A percentile compares a stretch with the other conserved stretches of the same genome.
Evolutionary conservation across 2,888 invertebrate genomes (phyloP).

Genomic region (Drosophila paracracens): DNA sequence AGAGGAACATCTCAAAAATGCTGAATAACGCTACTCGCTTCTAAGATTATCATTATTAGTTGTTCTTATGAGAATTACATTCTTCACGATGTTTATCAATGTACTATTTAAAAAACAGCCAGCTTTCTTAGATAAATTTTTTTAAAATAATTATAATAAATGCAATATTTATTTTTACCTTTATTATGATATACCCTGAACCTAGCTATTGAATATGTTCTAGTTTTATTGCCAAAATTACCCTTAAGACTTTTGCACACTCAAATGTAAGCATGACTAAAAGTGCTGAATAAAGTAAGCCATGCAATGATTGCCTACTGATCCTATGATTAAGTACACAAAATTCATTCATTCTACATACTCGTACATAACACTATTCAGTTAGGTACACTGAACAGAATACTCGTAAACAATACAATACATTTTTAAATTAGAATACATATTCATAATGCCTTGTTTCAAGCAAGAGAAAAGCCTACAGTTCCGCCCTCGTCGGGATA

Average conservation of each 20-base stretch:
- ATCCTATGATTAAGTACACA: not conserved
- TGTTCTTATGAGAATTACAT: not conserved
- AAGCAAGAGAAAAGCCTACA: conserved; percentile 27
- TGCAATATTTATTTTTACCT: too few relatives aligned
- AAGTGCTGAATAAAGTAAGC: not conserved
- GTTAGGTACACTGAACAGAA: conserved; percentile 23
- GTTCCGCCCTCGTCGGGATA: conserved; percentile 29
- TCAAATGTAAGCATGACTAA: not conserved
- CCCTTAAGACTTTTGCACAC: not conserved
- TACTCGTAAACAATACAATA: not conserved
- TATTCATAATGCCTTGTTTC: conserved; percentile 21
- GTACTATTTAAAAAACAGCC: not conserved
- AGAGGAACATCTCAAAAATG: conserved; percentile 62
- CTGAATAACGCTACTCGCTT: not conserved
- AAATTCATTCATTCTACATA: not conserved
- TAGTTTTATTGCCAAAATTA: too few relatives aligned
- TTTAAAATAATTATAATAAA: too few relatives aligned
- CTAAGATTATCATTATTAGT: not conserved
- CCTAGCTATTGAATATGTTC: too few relatives aligned
- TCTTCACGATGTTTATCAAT: not conserved
- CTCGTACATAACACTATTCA: conserved; percentile 5
- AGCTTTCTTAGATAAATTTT: not conserved
- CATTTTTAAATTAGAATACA: not conserved
- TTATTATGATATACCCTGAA: too few relatives aligned
- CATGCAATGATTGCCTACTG: not conserved